Conservation (phyloP, 1,140 invertebrate species). For the Heliconius nattereri region DNA sequence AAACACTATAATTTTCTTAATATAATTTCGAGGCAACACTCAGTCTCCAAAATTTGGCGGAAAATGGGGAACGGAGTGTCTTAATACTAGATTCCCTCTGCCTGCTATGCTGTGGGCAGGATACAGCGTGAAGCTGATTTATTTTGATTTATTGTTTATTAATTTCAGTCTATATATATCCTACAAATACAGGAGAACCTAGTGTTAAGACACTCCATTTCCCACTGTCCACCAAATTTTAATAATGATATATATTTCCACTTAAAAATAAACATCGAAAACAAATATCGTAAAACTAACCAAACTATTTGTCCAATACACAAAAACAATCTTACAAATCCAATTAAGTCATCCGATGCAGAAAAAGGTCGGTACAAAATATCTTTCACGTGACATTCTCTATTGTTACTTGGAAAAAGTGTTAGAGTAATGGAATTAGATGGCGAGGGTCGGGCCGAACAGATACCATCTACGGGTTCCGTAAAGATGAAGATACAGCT, state of each 20-base stretch:
- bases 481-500: slow-evolving; percentile 47
- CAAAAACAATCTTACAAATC: slow-evolving; percentile 32
- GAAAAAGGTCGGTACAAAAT: slow-evolving; percentile 35
- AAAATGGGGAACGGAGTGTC: no score
- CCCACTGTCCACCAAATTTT: no score
- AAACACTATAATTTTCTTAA: no score
- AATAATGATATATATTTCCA: background rate
- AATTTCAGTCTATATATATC: no score
- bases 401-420: slow-evolving; percentile 51
- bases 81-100: no score
- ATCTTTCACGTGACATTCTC: slow-evolving; percentile 33
- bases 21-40: no score
- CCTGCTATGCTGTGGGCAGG: no score
- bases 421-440: slow-evolving; percentile 61
- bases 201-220: no score
- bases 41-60: no score
- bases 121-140: no score
- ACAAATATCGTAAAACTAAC: background rate
- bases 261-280: background rate
- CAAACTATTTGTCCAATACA: background rate
- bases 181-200: no score
- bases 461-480: slow-evolving; percentile 53
- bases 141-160: no score
- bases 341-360: slow-evolving; percentile 41
- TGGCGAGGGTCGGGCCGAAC: slow-evolving; percentile 47